These are phyloP conservation scores for Oriolus oriolus DNA, from an alignment of 2,113 vertebrate species.

Conservation along the genomic window DNA sequence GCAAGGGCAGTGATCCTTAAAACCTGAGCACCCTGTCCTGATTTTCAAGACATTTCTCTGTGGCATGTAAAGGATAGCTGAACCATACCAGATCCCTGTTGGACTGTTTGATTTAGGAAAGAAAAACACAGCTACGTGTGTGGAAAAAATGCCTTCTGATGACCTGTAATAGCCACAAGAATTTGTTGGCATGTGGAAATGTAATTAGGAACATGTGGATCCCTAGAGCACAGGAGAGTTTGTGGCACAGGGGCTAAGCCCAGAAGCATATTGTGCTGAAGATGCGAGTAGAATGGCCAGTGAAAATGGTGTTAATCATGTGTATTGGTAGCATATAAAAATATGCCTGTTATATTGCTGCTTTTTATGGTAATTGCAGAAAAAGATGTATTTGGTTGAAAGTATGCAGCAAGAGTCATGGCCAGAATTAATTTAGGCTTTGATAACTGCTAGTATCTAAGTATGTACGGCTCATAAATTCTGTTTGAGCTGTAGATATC, in stretches of 20 bases:
- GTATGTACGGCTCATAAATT: not conserved
- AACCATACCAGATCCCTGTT: not conserved
- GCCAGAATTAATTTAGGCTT: not conserved
- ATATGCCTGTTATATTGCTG: not conserved
- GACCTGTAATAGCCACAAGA: not conserved
- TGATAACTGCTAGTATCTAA: not conserved
- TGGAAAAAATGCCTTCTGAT: not conserved
- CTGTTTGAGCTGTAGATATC: not conserved
- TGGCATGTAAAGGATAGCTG: not conserved
- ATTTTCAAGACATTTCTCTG: not conserved
- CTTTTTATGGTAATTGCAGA: not conserved
- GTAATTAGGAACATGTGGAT: not conserved
- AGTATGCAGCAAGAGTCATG: not conserved
- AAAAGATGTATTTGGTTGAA: not conserved
- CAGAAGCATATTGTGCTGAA: not conserved
- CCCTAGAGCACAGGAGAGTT: not conserved
- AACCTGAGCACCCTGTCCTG: not conserved
- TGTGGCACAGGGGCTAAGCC: not conserved
- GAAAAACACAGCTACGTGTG: not conserved
- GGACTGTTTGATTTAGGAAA: conserved; percentile 2
- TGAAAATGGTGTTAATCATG: not conserved
- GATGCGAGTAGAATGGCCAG: not conserved
- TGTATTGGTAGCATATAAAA: not conserved
- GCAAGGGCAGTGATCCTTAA: not conserved
- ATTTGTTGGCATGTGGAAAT: not conserved